These are phyloP conservation scores for Archivesica marissinica DNA, from an alignment of 1,140 invertebrate genomes.

Conservation along the genomic window DNA sequence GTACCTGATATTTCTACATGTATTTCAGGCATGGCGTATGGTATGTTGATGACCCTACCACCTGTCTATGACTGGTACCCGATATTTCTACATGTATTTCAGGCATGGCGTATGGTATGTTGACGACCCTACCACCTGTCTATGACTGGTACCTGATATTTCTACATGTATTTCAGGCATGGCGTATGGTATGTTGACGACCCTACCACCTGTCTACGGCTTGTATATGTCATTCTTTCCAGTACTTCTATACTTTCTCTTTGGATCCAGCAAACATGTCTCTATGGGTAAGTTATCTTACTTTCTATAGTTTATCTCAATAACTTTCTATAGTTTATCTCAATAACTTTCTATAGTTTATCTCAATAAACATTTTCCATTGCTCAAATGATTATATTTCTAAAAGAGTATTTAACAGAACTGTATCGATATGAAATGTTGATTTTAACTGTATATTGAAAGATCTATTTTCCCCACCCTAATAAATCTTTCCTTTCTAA, in stretches of 20 bases:
- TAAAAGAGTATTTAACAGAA: neutral
- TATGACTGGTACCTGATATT: too few species aligned
- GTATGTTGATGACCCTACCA: constrained; percentile 78
- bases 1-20: too few species aligned
- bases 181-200: constrained; percentile 82
- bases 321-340: neutral
- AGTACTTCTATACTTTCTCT: constrained; percentile 83
- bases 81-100: too few species aligned
- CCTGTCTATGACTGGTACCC: constrained; percentile 83
- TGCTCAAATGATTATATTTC: neutral
- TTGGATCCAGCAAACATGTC: constrained; percentile 80
- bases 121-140: constrained; percentile 76
- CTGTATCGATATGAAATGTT: neutral
- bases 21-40: constrained; percentile 84
- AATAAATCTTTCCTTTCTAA: too few species aligned
- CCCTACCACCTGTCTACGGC: constrained; percentile 80
- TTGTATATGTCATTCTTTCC: constrained; percentile 83
- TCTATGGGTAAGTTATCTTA: constrained; percentile 45
- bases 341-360: neutral
- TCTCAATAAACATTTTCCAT: neutral
- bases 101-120: constrained; percentile 81
- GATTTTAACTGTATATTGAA: neutral
- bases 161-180: constrained; percentile 74
- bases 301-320: neutral
- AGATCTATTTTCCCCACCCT: neutral